These are phyloP conservation scores for Hirundichthys speculiger DNA, from an alignment of 2,113 vertebrate species.

Conservation along the genomic window DNA sequence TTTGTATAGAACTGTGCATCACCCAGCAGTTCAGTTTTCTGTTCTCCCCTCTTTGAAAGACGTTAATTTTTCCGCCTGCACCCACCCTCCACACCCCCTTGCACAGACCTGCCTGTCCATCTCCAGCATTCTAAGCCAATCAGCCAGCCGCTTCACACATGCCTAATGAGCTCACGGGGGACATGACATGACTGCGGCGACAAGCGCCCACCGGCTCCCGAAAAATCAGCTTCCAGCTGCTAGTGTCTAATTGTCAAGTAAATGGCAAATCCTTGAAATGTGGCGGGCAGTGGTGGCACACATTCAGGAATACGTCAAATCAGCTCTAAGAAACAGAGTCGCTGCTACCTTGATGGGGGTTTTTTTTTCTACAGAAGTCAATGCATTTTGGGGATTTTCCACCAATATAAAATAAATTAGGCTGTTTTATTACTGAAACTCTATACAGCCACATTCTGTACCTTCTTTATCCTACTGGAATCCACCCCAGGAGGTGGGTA, in stretches of 20 bases:
- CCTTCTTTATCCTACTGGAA: no score
- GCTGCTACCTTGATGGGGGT: not conserved
- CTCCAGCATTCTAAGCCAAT: constrained; percentile 56
- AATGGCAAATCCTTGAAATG: constrained; percentile 67
- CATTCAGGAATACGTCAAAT: constrained; percentile 4
- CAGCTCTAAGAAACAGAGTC: not conserved
- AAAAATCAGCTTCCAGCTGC: constrained; percentile 74
- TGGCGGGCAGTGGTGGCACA: constrained; percentile 40
- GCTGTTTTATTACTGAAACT: no score
- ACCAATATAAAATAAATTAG: no score
- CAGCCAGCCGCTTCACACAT: constrained; percentile 48
- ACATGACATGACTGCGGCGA: constrained; percentile 54
- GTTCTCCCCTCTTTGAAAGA: not conserved
- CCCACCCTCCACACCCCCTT: not conserved
- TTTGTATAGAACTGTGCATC: constrained; percentile 1
- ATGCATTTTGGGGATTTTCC: no score
- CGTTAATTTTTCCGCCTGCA: constrained; percentile 8
- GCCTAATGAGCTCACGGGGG: constrained; percentile 70
- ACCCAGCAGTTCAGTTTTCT: not conserved
- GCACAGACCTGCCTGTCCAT: constrained; percentile 45
- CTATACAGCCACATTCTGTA: no score
- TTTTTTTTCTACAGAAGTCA: not conserved
- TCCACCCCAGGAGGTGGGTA: no score
- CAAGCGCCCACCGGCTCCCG: constrained; percentile 32
- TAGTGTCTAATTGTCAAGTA: constrained; percentile 70